Conservation (phyloP, 2,797 vertebrate species). For the Helicolenus hilgendorfi region DNA sequence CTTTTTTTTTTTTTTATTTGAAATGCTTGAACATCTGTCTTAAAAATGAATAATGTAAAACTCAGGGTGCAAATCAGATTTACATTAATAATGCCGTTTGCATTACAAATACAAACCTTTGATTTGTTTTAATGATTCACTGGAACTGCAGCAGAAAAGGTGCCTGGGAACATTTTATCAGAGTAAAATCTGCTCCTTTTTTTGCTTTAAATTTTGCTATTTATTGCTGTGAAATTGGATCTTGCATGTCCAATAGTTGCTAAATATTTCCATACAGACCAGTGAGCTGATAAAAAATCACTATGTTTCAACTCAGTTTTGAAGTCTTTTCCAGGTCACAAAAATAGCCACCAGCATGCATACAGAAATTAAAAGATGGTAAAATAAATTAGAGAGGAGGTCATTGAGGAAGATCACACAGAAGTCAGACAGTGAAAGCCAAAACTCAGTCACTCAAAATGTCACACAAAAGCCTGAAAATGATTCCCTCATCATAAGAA, state of each 20-base stretch:
- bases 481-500: constrained; percentile 69
- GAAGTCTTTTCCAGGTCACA: constrained; percentile 45
- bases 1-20: background rate
- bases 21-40: background rate
- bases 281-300: constrained; percentile 33
- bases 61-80: background rate
- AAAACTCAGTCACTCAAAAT: constrained; percentile 65
- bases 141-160: background rate
- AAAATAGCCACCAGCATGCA: constrained; percentile 36
- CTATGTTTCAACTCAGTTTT: constrained; percentile 22
- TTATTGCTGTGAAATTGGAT: background rate
- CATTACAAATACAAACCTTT: background rate
- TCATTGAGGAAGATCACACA: constrained; percentile 66
- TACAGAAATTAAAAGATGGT: constrained; percentile 64
- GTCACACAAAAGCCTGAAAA: constrained; percentile 75
- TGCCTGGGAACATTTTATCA: background rate
- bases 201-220: background rate
- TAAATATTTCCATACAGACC: constrained; percentile 9
- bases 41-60: background rate
- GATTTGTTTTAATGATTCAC: background rate
- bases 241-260: constrained; percentile 4
- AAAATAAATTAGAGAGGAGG: constrained; percentile 80
- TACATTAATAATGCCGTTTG: background rate
- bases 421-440: constrained; percentile 69
- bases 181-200: background rate